These are phyloP conservation scores for Zaprionus tsacasi DNA, from an alignment of 1,140 invertebrate genomes.

Conservation along the genomic window DNA sequence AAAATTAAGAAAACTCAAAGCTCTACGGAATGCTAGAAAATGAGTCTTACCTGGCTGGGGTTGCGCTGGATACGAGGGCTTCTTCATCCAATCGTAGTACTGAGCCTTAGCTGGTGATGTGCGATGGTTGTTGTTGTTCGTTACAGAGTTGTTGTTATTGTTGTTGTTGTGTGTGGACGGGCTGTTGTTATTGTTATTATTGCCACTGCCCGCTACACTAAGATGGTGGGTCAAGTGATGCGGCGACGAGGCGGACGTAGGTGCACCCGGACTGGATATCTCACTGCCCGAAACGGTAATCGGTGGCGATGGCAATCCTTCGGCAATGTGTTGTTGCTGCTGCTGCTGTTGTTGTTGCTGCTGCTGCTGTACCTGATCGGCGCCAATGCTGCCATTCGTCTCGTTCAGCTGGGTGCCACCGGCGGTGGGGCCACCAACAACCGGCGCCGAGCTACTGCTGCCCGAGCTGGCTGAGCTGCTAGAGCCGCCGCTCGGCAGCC, in stretches of 20 bases:
- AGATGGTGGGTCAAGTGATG: constrained; percentile 75
- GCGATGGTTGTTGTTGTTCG: constrained; percentile 69
- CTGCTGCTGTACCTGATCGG: constrained; percentile 47
- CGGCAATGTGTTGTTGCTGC: constrained; percentile 73
- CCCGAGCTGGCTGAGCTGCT: constrained; percentile 73
- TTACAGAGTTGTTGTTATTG: constrained; percentile 66
- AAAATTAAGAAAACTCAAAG: neutral
- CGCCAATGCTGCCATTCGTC: constrained; percentile 66
- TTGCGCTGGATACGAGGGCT: constrained; percentile 92
- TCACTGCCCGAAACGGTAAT: constrained; percentile 88
- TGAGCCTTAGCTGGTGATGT: constrained; percentile 90
- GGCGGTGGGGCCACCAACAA: constrained; percentile 47
- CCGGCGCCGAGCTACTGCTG: constrained; percentile 81
- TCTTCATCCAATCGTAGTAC: constrained; percentile 96
- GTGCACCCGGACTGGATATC: constrained; percentile 87
- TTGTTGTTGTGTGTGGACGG: constrained; percentile 75
- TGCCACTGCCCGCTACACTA: constrained; percentile 53
- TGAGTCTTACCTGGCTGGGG: constrained; percentile 91
- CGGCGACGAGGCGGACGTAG: constrained; percentile 82
- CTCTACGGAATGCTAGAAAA: too few species aligned
- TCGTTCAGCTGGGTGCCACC: constrained; percentile 73
- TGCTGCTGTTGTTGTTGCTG: constrained; percentile 68
- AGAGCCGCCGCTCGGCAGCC: constrained; percentile 63
- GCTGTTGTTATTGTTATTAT: constrained; percentile 74
- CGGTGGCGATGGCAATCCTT: constrained; percentile 86